Percentiles rank a stretch among this genome's conserved stretches.
phyloP scores from a whole-genome alignment of 2,113 vertebrate genomes.

The Corydoras sp. region DNA sequence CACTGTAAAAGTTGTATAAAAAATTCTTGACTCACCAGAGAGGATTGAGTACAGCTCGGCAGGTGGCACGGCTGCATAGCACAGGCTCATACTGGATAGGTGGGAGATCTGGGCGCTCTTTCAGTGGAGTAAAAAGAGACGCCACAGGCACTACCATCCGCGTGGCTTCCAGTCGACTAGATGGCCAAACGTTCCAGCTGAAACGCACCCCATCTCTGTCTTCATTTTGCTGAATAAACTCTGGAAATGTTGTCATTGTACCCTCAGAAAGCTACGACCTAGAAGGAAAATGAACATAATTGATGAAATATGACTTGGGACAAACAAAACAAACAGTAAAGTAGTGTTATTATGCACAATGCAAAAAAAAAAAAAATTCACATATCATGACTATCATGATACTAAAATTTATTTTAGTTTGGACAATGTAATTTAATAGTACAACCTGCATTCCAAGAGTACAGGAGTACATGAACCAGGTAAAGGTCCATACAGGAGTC shows the following conservation, averaged over 20 bases:
- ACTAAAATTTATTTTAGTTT: too few relatives aligned
- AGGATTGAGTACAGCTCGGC: conserved; percentile 91
- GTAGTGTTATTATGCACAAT: too few relatives aligned
- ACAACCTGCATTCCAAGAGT: too few relatives aligned
- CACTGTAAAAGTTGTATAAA: too few relatives aligned
- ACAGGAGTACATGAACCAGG: too few relatives aligned
- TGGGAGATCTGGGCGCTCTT: conserved; percentile 86
- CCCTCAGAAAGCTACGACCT: conserved; percentile 47
- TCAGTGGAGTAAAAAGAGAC: conserved; percentile 82
- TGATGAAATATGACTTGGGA: neutral
- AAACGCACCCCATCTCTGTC: conserved; percentile 93
- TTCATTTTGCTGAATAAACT: conserved; percentile 97
- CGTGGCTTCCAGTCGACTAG: conserved; percentile 91
- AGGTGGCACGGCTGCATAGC: conserved; percentile 90
- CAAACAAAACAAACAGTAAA: too few relatives aligned
- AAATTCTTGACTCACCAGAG: conserved; percentile 75
- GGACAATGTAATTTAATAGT: too few relatives aligned
- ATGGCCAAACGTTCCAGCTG: conserved; percentile 99
- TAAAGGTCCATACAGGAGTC: too few relatives aligned
- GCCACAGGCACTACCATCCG: conserved; percentile 95
- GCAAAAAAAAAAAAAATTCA: too few relatives aligned
- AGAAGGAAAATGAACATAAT: conserved; percentile 21
- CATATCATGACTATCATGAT: too few relatives aligned
- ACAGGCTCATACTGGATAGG: conserved; percentile 97
- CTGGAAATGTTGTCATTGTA: conserved; percentile 90